Evolutionary conservation across 2,113 vertebrate species (phyloP), one percentile per base, ranked within the genome.

Genomic region (Taurulus bubalis): DNA sequence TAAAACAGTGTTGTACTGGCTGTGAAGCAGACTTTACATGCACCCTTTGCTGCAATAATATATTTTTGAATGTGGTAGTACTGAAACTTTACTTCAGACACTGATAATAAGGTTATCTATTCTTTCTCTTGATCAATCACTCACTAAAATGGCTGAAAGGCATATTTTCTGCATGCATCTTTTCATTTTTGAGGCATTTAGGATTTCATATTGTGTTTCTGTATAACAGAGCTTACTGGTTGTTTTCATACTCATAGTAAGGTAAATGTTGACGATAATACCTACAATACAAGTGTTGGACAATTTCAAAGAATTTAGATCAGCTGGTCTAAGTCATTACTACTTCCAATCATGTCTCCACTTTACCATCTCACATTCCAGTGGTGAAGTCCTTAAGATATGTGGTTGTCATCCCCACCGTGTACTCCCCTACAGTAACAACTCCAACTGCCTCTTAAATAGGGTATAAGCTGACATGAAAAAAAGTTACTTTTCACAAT

Each of bases 21-120:
- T 66, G 71, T 77, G 38, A 77, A 59, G 30, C 14, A 26, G 47
- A 53, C 47, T 85, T 88, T 20, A 66, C 42, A 71, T 22, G 7
- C 60, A 47, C 34, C 36, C 28, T 60, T 56, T 66, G 42, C 56
- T 49, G 26, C 34, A 69, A 10, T 75, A 59, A 55, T 55, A 4
- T 10, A 24, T n/a, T 63, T 65, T 76, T 71, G 24, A 62, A 36
- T 55, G 7, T n/a, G 12, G 49, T 15, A 20, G 6, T 47, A 62
- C 4, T 6, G 9, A 22, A 4, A n/a, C 14, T 28, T 22, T 11
- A 80, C 30, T 11, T 83, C 30, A 85, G 28, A 66, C 38, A 20
- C 32, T 64, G 26, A 77, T 75, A 30, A 75, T 22, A 60, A 65
- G 36, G 8, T 30, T 69, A 69, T 74, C 34, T 7, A 64, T 30